Evolutionary conservation across 2,797 vertebrate species (phyloP).

Genomic region (Thripadectes ignobilis): DNA sequence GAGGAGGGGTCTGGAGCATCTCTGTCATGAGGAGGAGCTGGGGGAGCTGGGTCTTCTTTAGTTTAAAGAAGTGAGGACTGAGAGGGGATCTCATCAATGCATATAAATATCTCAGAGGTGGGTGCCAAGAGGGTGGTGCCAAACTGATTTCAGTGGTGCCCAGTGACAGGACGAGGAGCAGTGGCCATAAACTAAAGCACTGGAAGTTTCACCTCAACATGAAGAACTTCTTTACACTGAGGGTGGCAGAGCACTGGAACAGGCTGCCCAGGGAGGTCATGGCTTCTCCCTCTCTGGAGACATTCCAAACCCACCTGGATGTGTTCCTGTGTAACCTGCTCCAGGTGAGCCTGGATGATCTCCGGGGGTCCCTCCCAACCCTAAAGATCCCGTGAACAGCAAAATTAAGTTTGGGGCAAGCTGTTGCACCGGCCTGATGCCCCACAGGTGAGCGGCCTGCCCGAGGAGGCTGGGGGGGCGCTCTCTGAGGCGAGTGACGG

Average conservation of each 20-base stretch:
- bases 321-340: neutral
- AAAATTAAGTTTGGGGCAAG: neutral
- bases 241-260: neutral
- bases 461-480: no score
- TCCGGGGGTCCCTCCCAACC: neutral
- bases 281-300: neutral
- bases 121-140: no score
- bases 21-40: no score
- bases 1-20: no score
- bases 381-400: neutral
- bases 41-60: neutral
- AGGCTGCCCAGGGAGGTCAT: neutral
- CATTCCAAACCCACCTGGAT: neutral
- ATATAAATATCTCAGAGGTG: neutral
- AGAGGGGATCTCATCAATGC: neutral
- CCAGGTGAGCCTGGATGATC: neutral
- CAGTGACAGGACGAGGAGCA: no score
- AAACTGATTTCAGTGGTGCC: no score
- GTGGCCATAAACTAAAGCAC: no score
- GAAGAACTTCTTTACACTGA: no score
- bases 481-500: no score
- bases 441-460: no score
- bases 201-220: no score
- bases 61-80: neutral
- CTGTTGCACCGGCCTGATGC: neutral